Conservation (phyloP, 2,113 vertebrate genomes). For the Aldabrachelys gigantea region DNA sequence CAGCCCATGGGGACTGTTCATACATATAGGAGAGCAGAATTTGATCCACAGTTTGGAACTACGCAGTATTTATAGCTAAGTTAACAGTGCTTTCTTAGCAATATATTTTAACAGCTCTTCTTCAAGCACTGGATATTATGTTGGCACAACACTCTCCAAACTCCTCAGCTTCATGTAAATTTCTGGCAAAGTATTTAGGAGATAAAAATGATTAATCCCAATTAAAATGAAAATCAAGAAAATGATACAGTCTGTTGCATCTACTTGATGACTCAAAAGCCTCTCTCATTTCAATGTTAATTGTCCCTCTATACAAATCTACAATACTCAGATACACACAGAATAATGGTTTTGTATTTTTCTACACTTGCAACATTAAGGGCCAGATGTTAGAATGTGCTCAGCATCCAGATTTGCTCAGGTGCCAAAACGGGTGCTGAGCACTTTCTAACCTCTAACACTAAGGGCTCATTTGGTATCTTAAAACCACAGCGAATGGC, state of each 20-base stretch:
- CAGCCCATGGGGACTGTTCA: background rate
- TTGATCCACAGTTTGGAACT: background rate
- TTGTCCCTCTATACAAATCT: constrained; percentile 61
- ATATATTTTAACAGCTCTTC: background rate
- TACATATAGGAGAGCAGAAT: background rate
- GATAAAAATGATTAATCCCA: constrained; percentile 72
- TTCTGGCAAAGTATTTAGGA: constrained; percentile 47
- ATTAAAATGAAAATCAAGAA: constrained; percentile 72
- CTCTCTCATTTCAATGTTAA: constrained; percentile 68
- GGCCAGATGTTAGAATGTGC: constrained; percentile 49
- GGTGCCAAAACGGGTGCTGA: background rate
- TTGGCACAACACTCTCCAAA: constrained; percentile 47
- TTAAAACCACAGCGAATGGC: background rate
- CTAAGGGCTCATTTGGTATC: background rate
- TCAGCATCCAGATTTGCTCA: background rate
- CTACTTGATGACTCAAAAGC: constrained; percentile 70
- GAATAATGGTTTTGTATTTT: constrained; percentile 55
- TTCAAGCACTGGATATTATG: constrained; percentile 48
- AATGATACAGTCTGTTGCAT: constrained; percentile 69
- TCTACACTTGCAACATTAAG: constrained; percentile 12
- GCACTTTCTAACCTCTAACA: background rate
- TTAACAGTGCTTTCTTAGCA: background rate
- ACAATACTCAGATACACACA: background rate
- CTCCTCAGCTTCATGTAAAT: constrained; percentile 45
- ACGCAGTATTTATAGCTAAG: background rate